These are phyloP conservation scores for Cochlearius cochlearius DNA, from an alignment of 2,113 vertebrate genomes.

Conservation along the genomic window DNA sequence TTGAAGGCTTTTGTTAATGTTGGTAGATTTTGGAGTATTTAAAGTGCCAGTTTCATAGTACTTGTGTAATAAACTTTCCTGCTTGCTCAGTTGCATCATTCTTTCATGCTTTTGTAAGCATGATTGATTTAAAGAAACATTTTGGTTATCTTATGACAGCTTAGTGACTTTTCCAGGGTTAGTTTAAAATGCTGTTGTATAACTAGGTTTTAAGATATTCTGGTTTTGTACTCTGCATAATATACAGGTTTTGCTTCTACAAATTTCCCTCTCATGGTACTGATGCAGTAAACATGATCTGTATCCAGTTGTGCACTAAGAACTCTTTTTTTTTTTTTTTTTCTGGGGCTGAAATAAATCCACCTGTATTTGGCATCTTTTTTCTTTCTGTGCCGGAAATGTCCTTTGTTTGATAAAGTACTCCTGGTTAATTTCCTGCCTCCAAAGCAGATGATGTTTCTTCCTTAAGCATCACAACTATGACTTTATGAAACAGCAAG, in stretches of 20 bases:
- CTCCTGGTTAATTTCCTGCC: not conserved
- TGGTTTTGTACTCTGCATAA: not conserved
- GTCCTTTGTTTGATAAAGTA: not conserved
- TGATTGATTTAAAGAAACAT: not conserved
- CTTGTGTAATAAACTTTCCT: not conserved
- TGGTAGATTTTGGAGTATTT: not conserved
- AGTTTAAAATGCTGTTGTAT: not conserved
- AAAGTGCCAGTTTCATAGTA: not conserved
- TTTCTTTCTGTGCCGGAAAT: not conserved
- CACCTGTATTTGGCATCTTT: not conserved
- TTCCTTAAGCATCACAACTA: not conserved
- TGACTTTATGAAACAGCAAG: not conserved
- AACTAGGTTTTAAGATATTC: not conserved
- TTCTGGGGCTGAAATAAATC: not conserved
- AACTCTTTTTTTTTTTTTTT: no score
- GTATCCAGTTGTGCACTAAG: not conserved
- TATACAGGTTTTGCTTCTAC: not conserved
- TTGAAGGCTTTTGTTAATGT: not conserved
- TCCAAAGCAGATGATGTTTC: not conserved
- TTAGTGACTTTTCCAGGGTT: not conserved
- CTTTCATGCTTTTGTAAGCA: not conserved
- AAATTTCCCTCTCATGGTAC: not conserved
- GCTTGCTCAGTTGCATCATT: not conserved
- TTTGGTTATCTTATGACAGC: not conserved
- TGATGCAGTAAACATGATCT: not conserved